Evolutionary conservation across 1,140 invertebrate genomes (phyloP), one percentile per base, ranked within the genome.

Genomic region (Aphaenogaster ashmeadi): DNA sequence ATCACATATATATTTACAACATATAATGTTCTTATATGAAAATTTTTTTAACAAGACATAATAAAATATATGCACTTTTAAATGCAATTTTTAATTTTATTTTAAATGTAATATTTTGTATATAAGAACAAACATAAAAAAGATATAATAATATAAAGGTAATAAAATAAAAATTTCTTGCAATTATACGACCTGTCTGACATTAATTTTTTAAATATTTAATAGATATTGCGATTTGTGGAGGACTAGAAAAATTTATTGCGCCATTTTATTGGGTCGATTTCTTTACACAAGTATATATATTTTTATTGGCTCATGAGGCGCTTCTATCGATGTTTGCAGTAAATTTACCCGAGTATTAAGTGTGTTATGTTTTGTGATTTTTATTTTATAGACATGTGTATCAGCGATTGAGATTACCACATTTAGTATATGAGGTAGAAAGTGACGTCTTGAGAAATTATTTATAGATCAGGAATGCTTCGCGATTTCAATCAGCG

Each of bases 381-480:
- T 67, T 54, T 67, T 21, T 36, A 67, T 44, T 50, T 52, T 27
- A 27, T 27, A 52, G 13, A 56, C 52, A 15, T 2, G 15, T 21
- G 18, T 18, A 81, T 69, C 79, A 41, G 67, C 54, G 52, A 56
- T 87, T 85, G 54, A 50, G 84, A 47, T 90, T 85, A 79, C 69
- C 89, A 88, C 74, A 54, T 9, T 71, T 47, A 50, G 62, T 69
- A 62, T 62, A 56, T 56, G 54, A 47, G 15, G 11, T 50, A 47
- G 38, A 56, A 72, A 89, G 44, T 77, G 69, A 9, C 27, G 60
- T 81, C 66, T 56, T n/a, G 60, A 86, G 41, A 50, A 75, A 60
- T 44, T 79, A 86, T 36, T 47, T 38, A 87, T 50, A 36, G 89
- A 54, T 74, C 66, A 77, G 67, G 71, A 78, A 72, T 90, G 86